Base-by-base conservation (phyloP, 2,888 invertebrate species). In the Harmothoe impar region DNA sequence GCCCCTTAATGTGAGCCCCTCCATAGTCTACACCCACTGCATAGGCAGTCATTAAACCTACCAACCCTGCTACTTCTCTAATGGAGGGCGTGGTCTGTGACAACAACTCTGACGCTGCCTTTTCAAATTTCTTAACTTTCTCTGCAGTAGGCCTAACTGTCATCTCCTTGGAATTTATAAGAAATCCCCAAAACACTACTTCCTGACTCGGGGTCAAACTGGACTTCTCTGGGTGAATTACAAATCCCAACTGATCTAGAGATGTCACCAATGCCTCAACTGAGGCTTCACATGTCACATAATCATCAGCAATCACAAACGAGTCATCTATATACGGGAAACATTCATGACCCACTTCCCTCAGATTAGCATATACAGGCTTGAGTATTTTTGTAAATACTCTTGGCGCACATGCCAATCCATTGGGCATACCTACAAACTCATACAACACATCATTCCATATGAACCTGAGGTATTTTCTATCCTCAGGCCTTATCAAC, bases 331-430 rank as follows among this genome's bases (percentile, higher is more conserved):
- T 93, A 81, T 91, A 93, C 29, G 86, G 89, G 31, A 51, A 89
- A 33, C 72, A 81, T 23, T 90, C 81, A 33, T 91, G 89, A 12
- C 92, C 92, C 12, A 77, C 78, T 15, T 43, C 68, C 62, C 92
- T 89, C 1, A 93, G 86, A 31, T 85, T 77, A n/a, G 92, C 89
- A 93, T n/a, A n/a, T n/a, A n/a, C n/a, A n/a, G n/a, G n/a, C n/a
- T n/a, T n/a, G n/a, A n/a, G n/a, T n/a, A n/a, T 31, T 81, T 93
- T 92, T 62, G 93, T 93, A 68, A 92, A 93, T 54, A 89, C n/a
- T 84, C 90, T 85, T 51, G 92, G 93, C 12, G 91, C 91, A 33
- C 56, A 91, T 25, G 90, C 68, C 1, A 91, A 72, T 20, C 93
- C 92, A 91, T 91, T 92, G n/a, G 92, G 93, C 25, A 93, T 29